Base-by-base conservation (phyloP, 2,113 vertebrate genomes). In the Coreoperca whiteheadi region DNA sequence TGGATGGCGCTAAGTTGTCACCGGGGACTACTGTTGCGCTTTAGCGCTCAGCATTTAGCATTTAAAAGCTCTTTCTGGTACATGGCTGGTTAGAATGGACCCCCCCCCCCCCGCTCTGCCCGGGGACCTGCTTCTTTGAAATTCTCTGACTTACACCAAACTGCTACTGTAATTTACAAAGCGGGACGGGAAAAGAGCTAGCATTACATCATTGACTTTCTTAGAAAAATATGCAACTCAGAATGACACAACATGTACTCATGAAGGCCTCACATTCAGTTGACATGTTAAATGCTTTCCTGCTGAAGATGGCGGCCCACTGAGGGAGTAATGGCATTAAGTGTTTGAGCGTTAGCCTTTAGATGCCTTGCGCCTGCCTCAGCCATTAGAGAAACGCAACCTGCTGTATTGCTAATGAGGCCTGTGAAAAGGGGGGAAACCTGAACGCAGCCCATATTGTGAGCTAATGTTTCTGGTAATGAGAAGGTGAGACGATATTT, bases 401-500 rank as follows among this genome's bases (percentile, higher is more conserved):
- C 69, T 56, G 20, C 66, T 56, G 82, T 60, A 85, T 74, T 73
- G 66, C 81, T 90, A 91, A 93, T 81, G 82, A 92, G 78, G 71
- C 82, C 72, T 51, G 71, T 73, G 83, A 83, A 60, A 65, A 10
- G 25, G 37, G 39, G 28, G 18, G 1, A 6, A 18, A 60, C 65
- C 76, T 7, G 34, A 75, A 79, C 72, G 7, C 41, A 20, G 32
- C 23, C 3, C 41, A 50, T 75, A 48, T 43, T 70, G 86, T 74
- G 81, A 88, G 70, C 81, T 76, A 41, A 86, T 88, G 88, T 85
- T 83, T 82, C 83, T 66, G 46, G 74, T 86, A 87, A 86, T 83
- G 77, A 91, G 77, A 56, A 74, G 74, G 61, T n/a, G n/a, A n/a
- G 68, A 64, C 34, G 56, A 82, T 80, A 89, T 93, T 89, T 83